Conservation (phyloP, 2,797 vertebrate species). For the Thamnophis elegans region DNA sequence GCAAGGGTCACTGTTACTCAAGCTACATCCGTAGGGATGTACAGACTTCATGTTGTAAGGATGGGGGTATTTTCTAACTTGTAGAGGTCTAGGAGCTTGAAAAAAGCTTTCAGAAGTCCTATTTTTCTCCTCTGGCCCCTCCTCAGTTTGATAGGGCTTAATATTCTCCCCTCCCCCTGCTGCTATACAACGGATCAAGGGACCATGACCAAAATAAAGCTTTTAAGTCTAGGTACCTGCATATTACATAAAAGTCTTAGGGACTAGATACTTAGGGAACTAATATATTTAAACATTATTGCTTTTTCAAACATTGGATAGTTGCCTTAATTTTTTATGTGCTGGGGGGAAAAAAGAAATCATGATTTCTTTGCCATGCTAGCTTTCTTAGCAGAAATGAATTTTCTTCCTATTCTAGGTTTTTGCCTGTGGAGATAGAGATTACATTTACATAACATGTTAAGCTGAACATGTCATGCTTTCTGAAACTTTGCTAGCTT, state of each 20-base stretch:
- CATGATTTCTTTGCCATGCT: not conserved
- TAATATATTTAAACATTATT: not conserved
- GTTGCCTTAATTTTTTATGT: not conserved
- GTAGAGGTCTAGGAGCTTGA: not conserved
- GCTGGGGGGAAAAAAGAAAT: not conserved
- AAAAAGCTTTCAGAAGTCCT: not conserved
- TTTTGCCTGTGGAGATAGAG: not conserved
- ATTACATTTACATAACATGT: not conserved
- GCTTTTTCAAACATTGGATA: not conserved
- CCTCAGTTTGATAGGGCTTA: not conserved
- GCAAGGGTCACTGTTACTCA: not conserved
- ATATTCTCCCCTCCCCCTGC: not conserved
- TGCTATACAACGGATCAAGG: not conserved
- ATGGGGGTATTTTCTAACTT: no score
- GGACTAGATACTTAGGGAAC: not conserved
- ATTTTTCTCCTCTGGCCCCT: not conserved
- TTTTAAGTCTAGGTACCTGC: fast-evolving
- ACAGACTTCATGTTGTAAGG: not conserved
- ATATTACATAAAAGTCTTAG: not conserved
- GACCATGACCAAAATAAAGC: constrained; percentile 4
- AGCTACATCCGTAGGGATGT: no score
- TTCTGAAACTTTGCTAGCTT: not conserved
- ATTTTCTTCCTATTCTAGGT: not conserved
- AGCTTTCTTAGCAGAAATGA: not conserved
- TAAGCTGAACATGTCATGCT: not conserved